These are phyloP conservation scores for Cavia porcellus DNA, from an alignment of 2,113 vertebrate species.

Conservation along the genomic window DNA sequence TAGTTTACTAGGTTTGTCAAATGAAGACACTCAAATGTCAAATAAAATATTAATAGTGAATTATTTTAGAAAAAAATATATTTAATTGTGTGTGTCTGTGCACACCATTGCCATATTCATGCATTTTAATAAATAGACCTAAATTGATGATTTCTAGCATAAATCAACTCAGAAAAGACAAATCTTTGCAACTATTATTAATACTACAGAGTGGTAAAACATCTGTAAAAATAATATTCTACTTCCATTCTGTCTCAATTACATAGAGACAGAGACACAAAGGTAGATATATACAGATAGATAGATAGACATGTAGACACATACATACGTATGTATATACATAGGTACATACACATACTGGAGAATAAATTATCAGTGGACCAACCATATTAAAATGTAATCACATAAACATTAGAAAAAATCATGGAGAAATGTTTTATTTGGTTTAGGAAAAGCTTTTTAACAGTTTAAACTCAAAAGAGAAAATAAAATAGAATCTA, in stretches of 20 bases:
- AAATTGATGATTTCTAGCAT: not conserved
- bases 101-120: not conserved
- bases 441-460: not conserved
- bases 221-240: not conserved
- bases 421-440: not conserved
- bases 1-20: not conserved
- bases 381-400: slow-evolving; percentile 7
- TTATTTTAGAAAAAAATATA: not conserved
- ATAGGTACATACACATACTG: not conserved
- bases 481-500: not conserved
- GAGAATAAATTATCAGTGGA: not conserved
- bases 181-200: not conserved
- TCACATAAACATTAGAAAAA: not conserved
- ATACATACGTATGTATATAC: too few species aligned
- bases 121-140: not conserved
- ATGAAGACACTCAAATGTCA: not conserved
- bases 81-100: not conserved
- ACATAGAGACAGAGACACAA: not conserved
- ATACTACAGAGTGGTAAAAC: not conserved
- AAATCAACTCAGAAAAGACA: not conserved
- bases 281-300: not conserved
- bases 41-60: not conserved
- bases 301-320: not conserved
- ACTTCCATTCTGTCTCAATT: not conserved
- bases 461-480: not conserved